phyloP scores from a whole-genome alignment of 2,888 invertebrate species.

The Leuctra nigra region DNA sequence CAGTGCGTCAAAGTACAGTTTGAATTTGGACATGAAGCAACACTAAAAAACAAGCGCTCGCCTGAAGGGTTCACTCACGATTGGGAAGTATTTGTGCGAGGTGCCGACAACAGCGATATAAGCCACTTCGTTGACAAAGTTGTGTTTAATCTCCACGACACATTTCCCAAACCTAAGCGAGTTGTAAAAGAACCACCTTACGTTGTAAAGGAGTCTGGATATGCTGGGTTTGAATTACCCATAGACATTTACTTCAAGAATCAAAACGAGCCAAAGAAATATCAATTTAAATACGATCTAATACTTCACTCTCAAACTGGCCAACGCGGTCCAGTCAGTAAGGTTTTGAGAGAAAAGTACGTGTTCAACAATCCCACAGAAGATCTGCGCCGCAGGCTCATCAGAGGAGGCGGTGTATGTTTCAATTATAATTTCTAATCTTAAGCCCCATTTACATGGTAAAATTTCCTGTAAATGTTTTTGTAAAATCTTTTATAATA shows the following conservation, averaged over 20 bases:
- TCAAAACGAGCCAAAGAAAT: constrained; percentile 81
- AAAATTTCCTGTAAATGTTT: no score
- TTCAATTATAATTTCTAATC: not conserved
- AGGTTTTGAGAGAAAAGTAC: constrained; percentile 71
- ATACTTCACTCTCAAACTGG: constrained; percentile 63
- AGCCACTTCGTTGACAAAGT: constrained; percentile 86
- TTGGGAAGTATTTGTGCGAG: constrained; percentile 92
- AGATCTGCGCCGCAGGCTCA: constrained; percentile 78
- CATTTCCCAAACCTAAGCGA: constrained; percentile 87
- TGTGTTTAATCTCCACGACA: constrained; percentile 84
- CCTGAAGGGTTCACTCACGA: constrained; percentile 93
- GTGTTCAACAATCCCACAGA: constrained; percentile 81
- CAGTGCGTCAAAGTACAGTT: constrained; percentile 66
- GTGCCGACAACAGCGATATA: constrained; percentile 79
- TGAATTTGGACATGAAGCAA: constrained; percentile 89
- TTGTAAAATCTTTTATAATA: not conserved
- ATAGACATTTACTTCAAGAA: constrained; percentile 86
- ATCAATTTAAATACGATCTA: constrained; percentile 75
- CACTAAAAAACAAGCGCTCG: constrained; percentile 70
- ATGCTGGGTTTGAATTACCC: constrained; percentile 86
- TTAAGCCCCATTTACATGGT: no score
- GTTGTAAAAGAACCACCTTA: constrained; percentile 90
- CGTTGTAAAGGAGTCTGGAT: constrained; percentile 85
- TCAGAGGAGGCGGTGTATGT: constrained; percentile 79
- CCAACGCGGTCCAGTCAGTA: constrained; percentile 63